phyloP scores from a whole-genome alignment of 2,888 invertebrate species.

The Linnaemya tessellans region DNA sequence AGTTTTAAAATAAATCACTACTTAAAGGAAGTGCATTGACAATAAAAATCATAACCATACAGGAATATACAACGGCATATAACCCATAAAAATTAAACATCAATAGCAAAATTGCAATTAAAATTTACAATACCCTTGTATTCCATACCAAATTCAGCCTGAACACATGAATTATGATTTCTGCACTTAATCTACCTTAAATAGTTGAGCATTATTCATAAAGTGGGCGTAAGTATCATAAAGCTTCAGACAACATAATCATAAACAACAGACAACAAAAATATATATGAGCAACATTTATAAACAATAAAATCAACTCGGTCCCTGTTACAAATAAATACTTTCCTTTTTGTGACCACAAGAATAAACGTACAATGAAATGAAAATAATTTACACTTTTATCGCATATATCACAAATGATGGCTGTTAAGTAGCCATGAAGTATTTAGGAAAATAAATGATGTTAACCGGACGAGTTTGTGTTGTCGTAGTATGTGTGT shows the following conservation, averaged over 20 bases:
- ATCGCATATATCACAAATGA: constrained; percentile 66
- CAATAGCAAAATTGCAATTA: background rate
- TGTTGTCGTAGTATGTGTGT: too few relatives aligned
- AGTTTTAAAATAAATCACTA: too few relatives aligned
- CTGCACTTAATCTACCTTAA: constrained; percentile 53
- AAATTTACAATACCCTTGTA: background rate
- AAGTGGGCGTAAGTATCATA: constrained; percentile 67
- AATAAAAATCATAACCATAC: too few relatives aligned
- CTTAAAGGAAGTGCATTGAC: too few relatives aligned
- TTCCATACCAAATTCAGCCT: background rate
- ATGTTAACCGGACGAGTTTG: constrained; percentile 19
- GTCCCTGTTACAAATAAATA: background rate
- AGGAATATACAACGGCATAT: background rate
- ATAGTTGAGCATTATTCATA: constrained; percentile 63
- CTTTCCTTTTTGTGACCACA: constrained; percentile 14
- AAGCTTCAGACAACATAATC: constrained; percentile 62
- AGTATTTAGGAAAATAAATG: constrained; percentile 68
- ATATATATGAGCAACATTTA: constrained; percentile 46
- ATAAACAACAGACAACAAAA: constrained; percentile 63
- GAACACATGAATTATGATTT: background rate
- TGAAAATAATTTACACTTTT: constrained; percentile 69
- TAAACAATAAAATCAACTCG: constrained; percentile 38
- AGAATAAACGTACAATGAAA: constrained; percentile 26
- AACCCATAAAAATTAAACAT: background rate
- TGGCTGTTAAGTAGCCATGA: constrained; percentile 69